Evolutionary conservation across 2,888 invertebrate genomes (phyloP).

Genomic region (Patella depressa): DNA sequence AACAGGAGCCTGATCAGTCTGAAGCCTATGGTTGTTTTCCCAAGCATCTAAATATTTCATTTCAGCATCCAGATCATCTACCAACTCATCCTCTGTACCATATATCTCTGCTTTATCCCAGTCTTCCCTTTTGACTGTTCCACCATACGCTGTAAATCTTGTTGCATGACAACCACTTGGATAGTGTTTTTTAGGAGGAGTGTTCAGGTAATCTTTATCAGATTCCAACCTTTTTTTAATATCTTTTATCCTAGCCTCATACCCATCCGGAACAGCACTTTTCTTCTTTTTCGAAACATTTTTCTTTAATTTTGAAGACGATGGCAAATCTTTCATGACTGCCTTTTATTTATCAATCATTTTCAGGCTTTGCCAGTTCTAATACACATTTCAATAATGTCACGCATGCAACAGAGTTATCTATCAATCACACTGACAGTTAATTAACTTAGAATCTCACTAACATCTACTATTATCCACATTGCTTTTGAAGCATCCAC

Average conservation of each 20-base stretch:
- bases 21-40: neutral
- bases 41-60: neutral
- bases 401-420: no score
- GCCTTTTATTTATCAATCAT: no score
- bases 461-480: neutral
- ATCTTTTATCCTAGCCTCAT: neutral
- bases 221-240: neutral
- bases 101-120: constrained; percentile 1
- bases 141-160: neutral
- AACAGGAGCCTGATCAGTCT: no score
- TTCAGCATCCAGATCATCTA: neutral
- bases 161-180: neutral
- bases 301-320: neutral
- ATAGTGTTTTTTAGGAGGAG: neutral
- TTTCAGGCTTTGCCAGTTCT: no score
- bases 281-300: neutral
- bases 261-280: neutral
- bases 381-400: no score
- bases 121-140: neutral
- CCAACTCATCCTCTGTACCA: neutral
- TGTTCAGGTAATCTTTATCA: neutral
- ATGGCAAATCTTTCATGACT: neutral
- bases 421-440: no score
- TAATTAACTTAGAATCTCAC: neutral
- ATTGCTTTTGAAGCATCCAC: neutral